Conservation (phyloP, 1,140 invertebrate species). For the Vollenhovia emeryi region DNA sequence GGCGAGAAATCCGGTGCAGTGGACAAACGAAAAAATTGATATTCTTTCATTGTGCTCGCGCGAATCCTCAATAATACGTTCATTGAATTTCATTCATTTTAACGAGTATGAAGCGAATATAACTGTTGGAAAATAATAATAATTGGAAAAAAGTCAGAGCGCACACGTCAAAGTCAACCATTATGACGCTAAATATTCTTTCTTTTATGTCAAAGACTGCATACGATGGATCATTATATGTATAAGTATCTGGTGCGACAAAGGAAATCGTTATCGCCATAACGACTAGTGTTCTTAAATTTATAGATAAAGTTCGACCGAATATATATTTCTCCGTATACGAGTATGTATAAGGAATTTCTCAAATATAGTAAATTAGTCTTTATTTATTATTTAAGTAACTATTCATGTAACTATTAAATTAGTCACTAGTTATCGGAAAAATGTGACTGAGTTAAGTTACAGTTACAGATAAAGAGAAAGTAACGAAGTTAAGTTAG, state of each 20-base stretch:
- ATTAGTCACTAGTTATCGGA: too few species aligned
- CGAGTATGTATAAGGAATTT: too few species aligned
- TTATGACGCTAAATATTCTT: constrained; percentile 65
- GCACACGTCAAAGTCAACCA: constrained; percentile 48
- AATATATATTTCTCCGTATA: background rate
- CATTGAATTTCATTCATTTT: constrained; percentile 67
- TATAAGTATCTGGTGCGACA: background rate
- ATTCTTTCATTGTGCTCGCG: constrained; percentile 69
- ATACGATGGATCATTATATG: constrained; percentile 15
- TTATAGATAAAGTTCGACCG: background rate
- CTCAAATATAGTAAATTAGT: background rate
- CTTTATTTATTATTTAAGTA: background rate
- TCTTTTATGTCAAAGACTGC: constrained; percentile 43
- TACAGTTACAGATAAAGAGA: too few species aligned
- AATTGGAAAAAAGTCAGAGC: constrained; percentile 66
- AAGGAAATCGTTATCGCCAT: constrained; percentile 20
- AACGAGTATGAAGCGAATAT: constrained; percentile 16
- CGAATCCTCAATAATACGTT: constrained; percentile 66
- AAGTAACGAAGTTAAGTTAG: too few species aligned
- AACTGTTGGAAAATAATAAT: constrained; percentile 59
- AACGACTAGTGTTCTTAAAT: background rate
- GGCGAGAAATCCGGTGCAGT: constrained; percentile 48
- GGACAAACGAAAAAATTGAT: constrained; percentile 74
- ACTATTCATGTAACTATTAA: too few species aligned
- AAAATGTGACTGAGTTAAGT: too few species aligned